These are phyloP conservation scores for Apamea anceps DNA, from an alignment of 2,888 invertebrate genomes.

Conservation along the genomic window DNA sequence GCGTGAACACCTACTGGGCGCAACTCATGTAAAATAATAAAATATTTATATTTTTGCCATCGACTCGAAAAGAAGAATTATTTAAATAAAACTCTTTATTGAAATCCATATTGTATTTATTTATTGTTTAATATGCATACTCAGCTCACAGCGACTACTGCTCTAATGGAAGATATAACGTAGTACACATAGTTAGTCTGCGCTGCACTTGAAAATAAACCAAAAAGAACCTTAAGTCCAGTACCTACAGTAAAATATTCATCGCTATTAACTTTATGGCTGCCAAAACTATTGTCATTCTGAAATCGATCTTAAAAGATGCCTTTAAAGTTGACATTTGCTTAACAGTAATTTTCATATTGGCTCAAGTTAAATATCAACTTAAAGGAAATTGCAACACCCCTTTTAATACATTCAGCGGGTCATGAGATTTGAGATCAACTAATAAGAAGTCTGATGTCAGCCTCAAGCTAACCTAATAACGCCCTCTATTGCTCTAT, in stretches of 20 bases:
- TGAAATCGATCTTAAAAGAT: rapidly evolving
- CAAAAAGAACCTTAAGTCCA: background rate
- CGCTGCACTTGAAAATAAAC: slow-evolving; percentile 74
- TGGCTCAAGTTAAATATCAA: background rate
- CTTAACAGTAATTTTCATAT: background rate
- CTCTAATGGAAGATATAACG: slow-evolving; percentile 89
- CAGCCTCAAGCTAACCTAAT: too few species aligned
- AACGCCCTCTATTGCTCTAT: background rate
- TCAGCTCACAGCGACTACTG: slow-evolving; percentile 88
- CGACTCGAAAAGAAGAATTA: background rate
- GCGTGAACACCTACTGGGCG: background rate
- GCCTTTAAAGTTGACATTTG: slow-evolving; percentile 1
- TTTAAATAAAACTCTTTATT: slow-evolving; percentile 61
- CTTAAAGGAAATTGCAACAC: background rate
- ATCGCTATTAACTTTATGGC: background rate
- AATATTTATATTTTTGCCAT: background rate
- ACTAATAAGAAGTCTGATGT: background rate
- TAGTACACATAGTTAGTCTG: slow-evolving; percentile 77
- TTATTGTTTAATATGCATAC: slow-evolving; percentile 84
- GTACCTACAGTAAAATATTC: background rate
- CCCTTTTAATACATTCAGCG: background rate
- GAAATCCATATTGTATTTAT: slow-evolving; percentile 80
- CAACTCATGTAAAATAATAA: background rate
- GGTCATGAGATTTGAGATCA: slow-evolving; percentile 18
- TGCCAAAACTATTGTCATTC: background rate